These are phyloP conservation scores for Eutrigla gurnardus DNA, from an alignment of 2,797 vertebrate genomes.

Conservation along the genomic window DNA sequence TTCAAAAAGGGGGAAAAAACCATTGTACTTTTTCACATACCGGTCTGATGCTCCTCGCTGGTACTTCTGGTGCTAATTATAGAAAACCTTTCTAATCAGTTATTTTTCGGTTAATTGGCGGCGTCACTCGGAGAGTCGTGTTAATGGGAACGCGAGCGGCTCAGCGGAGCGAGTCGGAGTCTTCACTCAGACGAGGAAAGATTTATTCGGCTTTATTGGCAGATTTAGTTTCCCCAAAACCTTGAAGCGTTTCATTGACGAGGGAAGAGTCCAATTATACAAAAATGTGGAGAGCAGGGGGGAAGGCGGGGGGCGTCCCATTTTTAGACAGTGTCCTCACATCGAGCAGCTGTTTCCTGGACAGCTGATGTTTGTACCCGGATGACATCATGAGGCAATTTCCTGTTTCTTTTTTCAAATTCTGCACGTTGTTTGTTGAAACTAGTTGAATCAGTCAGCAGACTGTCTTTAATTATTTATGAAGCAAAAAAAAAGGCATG, in stretches of 20 bases:
- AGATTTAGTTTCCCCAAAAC: neutral
- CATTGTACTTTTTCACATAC: no score
- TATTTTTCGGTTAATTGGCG: neutral
- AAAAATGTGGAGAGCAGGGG: no score
- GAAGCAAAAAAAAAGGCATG: no score
- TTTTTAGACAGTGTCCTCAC: conserved; percentile 5
- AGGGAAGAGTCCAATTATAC: neutral
- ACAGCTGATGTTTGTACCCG: neutral
- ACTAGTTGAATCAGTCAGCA: neutral
- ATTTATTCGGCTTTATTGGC: neutral
- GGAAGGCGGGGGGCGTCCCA: neutral
- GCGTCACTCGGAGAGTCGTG: neutral
- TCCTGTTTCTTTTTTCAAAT: neutral
- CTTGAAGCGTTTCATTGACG: neutral
- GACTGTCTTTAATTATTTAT: no score
- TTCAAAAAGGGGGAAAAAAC: no score
- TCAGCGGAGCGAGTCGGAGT: neutral
- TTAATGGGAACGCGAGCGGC: conserved; percentile 9
- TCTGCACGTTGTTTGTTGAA: neutral
- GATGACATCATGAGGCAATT: neutral
- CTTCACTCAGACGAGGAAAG: neutral
- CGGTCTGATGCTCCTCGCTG: no score
- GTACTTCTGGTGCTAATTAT: neutral
- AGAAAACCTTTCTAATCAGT: conserved; percentile 9
- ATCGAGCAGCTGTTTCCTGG: neutral